Conservation (phyloP, 2,113 vertebrate species). For the Perccottus glenii region DNA sequence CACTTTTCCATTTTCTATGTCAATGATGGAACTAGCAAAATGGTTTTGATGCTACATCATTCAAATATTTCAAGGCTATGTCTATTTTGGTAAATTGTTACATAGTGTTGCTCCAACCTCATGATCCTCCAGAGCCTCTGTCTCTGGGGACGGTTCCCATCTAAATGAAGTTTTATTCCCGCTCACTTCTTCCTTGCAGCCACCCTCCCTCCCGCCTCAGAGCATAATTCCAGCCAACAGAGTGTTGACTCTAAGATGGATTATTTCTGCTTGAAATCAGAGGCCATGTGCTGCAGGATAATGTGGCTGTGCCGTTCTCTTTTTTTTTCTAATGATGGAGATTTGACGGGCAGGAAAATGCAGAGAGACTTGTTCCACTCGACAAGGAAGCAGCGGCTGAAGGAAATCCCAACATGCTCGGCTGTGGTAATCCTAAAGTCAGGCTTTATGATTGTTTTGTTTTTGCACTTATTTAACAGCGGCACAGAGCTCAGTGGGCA, state of each 20-base stretch:
- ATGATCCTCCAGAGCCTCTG: not conserved
- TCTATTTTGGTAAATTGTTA: no score
- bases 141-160: not conserved
- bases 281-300: constrained; percentile 69
- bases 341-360: constrained; percentile 56
- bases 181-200: constrained; percentile 29
- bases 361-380: constrained; percentile 44
- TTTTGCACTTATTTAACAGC: constrained; percentile 56
- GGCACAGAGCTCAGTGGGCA: constrained; percentile 5
- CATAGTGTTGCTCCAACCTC: no score
- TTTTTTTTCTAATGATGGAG: constrained; percentile 58
- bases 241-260: constrained; percentile 75
- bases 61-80: no score
- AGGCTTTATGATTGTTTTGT: constrained; percentile 49
- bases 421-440: constrained; percentile 47
- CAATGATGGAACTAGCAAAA: no score
- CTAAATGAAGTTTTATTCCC: not conserved
- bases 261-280: constrained; percentile 78
- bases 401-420: constrained; percentile 52
- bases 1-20: no score
- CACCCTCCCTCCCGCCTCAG: constrained; percentile 44
- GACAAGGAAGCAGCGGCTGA: constrained; percentile 27
- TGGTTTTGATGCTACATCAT: no score
- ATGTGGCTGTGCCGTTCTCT: constrained; percentile 56
- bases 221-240: constrained; percentile 71